A percentile compares a stretch with the other conserved stretches of the same genome.
phyloP scores from a whole-genome alignment of 2,113 vertebrate genomes.

The Laticauda laticaudata region DNA sequence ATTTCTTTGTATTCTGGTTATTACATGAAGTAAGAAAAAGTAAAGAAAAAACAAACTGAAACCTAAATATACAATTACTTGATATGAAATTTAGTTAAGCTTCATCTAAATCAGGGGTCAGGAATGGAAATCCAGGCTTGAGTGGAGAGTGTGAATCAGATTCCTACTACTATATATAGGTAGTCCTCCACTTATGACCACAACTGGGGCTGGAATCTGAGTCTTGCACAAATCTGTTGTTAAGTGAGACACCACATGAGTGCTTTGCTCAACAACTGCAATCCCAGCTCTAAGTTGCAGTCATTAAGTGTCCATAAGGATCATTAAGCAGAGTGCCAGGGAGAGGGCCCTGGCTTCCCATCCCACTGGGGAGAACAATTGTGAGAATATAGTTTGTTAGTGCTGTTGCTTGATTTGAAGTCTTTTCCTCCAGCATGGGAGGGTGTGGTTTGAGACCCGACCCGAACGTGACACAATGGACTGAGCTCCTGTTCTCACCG shows the following conservation, averaged over 20 bases:
- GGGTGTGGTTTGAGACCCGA: not conserved
- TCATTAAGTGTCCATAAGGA: not conserved
- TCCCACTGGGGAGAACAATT: not conserved
- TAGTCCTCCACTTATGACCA: not conserved
- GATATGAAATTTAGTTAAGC: not conserved
- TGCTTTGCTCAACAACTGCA: not conserved
- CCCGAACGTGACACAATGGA: not conserved
- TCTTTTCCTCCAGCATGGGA: not conserved
- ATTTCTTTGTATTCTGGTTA: not conserved
- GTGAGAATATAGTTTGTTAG: not conserved
- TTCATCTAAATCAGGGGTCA: not conserved
- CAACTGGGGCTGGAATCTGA: not conserved
- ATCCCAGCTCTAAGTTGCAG: not conserved
- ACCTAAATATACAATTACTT: not conserved
- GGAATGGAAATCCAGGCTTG: not conserved
- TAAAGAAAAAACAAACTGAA: not conserved
- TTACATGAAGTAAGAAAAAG: not conserved
- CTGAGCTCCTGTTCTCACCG: not conserved
- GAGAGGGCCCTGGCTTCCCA: not conserved
- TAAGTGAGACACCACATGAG: not conserved
- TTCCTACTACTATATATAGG: not conserved
- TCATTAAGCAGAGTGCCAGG: not conserved
- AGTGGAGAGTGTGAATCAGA: not conserved
- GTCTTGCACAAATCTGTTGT: not conserved
- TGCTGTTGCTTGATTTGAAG: not conserved